Evolutionary conservation across 2,888 invertebrate species (phyloP), one percentile per base, ranked within the genome.

Genomic region (Hyles lineata): DNA sequence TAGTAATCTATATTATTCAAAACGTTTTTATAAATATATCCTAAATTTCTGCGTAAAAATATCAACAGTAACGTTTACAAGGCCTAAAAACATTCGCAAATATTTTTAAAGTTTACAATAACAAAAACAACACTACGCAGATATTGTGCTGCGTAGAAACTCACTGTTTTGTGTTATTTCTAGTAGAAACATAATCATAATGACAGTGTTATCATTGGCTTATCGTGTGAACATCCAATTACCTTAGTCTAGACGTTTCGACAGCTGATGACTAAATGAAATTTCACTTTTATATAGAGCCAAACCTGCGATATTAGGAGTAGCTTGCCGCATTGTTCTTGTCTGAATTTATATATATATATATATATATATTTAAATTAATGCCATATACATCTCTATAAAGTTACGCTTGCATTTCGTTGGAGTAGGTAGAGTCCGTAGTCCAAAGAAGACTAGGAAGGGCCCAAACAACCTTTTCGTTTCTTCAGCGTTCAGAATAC

Each of bases 211-310:
- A 43, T 71, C 71, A 52, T 29, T 29, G 17, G 1, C 55, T 74
- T 77, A 79, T 77, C 77, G 73, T 63, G 25, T 43, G 71, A 72
- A 74, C 73, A 75, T 75, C 70, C 70, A 76, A 76, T 72, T 76
- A 71, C 73, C 59, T 61, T 8, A 67, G 76, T 75, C 75, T 76
- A 78, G 76, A 76, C 73, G 71, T 25, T 82, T 78, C 76, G 76
- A 77, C 76, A 78, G 75, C 70, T 77, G 75, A 73, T 43, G 67
- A 70, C 25, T 35, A 75, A 55, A n/a, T 55, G 1, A 5, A 55
- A 55, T 55, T 55, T 55, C 55, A 55, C 55, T n/a, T 55, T 55
- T 55, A n/a, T n/a, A n/a, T 3, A 7, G n/a, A 6, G 1, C 55
- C 55, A 7, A n/a, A 8, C 55, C 55, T 55, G 7, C n/a, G n/a